Evolutionary conservation across 2,888 invertebrate genomes (phyloP).

Genomic region (Argynnis bischoffii): DNA sequence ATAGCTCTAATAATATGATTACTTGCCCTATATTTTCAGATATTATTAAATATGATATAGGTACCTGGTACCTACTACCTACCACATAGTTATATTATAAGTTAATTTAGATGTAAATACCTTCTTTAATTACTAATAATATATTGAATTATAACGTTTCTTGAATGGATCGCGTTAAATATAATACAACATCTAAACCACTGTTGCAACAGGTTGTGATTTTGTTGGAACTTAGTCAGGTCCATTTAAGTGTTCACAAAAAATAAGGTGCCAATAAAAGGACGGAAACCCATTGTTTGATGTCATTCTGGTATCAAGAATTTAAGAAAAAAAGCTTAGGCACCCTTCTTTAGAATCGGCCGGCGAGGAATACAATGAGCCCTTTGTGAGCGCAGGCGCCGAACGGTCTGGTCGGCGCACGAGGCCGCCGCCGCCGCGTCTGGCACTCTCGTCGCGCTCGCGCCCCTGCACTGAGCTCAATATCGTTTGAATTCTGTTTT

Average conservation of each 20-base stretch:
- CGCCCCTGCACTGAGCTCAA: slow-evolving; percentile 50
- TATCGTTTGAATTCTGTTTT: slow-evolving; percentile 6
- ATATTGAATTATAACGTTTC: neutral
- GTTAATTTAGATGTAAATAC: neutral
- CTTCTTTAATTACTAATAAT: neutral
- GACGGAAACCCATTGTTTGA: slow-evolving; percentile 81
- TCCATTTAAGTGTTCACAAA: slow-evolving; percentile 74
- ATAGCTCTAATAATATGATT: no score
- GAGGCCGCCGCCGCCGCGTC: slow-evolving; percentile 58
- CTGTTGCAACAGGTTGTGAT: slow-evolving; percentile 74
- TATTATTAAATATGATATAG: no score
- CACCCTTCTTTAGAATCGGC: slow-evolving; percentile 68
- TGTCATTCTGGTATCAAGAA: slow-evolving; percentile 78
- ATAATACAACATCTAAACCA: slow-evolving; percentile 38
- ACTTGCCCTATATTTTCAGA: no score
- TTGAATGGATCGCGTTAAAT: slow-evolving; percentile 12
- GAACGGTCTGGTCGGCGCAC: slow-evolving; percentile 71
- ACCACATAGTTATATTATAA: no score
- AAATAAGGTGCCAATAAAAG: slow-evolving; percentile 82
- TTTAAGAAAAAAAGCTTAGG: slow-evolving; percentile 67
- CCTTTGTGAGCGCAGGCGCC: slow-evolving; percentile 80
- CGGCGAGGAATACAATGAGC: slow-evolving; percentile 72
- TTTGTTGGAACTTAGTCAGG: slow-evolving; percentile 70
- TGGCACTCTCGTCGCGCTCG: slow-evolving; percentile 48
- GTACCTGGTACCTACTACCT: no score